Evolutionary conservation across 2,888 invertebrate genomes (phyloP), one percentile per base, ranked within the genome.

Genomic region (Pharmacophagus antenor): DNA sequence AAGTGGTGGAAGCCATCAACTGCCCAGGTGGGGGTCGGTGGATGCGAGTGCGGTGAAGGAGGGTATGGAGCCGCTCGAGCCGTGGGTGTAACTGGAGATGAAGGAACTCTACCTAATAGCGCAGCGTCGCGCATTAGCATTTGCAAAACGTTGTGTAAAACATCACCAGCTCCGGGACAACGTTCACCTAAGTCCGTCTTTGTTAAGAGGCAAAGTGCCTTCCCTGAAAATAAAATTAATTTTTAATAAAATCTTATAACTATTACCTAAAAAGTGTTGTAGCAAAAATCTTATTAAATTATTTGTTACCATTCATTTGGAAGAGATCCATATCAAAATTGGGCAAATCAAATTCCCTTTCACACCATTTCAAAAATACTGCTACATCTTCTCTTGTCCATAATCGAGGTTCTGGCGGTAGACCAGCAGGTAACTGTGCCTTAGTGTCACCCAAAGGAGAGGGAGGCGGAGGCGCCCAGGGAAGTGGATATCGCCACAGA

Each of bases 311-410:
- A 83, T 98, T 98, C 97, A 98, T 98, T 91, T 97, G 97, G 83
- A 98, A 98, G 87, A 96, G 94, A 77, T 98, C 97, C 93, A 96
- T 94, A 79, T 97, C 97, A 79, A 98, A 95, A 71, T 95, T 95
- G 56, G 97, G 97, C 68, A 98, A 90, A 84, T 97, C 97, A 81
- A 97, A 98, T 87, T 97, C 97, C 67, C 96, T 92, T 84, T 98
- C 97, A 68, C 97, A 96, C 95, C 97, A 98, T 77, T 95, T 94
- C 53, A 98, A 89, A 84, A 98, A 98, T 56, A 95, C 93, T 49
- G 93, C 92, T 20, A 98, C 98, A 80, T 98, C 97, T 69, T 97
- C 97, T 68, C 98, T 93, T 59, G 95, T 95, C 98, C 98, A 98
- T 52, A 96, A 87, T 72, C 97, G 92, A 8, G 98, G 98, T 91